Percentiles rank a stretch among this genome's conserved stretches.
Evolutionary conservation across 2,888 invertebrate species (phyloP).

Genomic region (Diadromus collaris): DNA sequence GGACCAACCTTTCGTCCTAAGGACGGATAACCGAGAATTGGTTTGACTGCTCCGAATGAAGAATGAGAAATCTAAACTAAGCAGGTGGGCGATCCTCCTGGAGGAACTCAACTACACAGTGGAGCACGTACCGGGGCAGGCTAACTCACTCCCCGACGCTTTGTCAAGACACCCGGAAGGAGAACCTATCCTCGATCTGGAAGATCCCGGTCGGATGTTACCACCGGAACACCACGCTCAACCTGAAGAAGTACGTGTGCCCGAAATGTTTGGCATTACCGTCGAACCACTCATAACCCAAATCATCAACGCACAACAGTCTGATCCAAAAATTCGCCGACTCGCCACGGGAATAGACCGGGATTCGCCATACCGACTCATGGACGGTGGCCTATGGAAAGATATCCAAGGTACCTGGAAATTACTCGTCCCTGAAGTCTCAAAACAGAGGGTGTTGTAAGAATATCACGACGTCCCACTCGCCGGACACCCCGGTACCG

Average conservation of each 20-base stretch:
- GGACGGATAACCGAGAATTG: neutral
- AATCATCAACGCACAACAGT: neutral
- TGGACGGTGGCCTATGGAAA: no score
- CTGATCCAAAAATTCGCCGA: neutral
- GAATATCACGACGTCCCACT: no score
- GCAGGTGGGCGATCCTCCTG: neutral
- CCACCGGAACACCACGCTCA: neutral
- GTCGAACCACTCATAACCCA: neutral
- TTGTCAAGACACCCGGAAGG: neutral
- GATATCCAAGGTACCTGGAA: no score
- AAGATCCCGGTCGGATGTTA: neutral
- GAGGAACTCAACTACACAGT: neutral
- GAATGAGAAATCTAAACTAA: neutral
- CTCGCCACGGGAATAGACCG: no score
- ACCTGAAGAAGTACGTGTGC: neutral
- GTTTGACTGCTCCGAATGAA: neutral
- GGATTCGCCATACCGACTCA: no score
- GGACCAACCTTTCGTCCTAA: neutral
- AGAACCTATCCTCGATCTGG: neutral
- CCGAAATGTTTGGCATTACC: neutral
- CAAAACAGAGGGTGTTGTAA: slow-evolving; percentile 59
- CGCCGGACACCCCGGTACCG: no score
- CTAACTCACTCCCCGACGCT: neutral
- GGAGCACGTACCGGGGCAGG: neutral
- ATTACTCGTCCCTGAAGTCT: no score